Conservation (phyloP, 1,140 invertebrate species). For the Aphidius gifuensis region DNA sequence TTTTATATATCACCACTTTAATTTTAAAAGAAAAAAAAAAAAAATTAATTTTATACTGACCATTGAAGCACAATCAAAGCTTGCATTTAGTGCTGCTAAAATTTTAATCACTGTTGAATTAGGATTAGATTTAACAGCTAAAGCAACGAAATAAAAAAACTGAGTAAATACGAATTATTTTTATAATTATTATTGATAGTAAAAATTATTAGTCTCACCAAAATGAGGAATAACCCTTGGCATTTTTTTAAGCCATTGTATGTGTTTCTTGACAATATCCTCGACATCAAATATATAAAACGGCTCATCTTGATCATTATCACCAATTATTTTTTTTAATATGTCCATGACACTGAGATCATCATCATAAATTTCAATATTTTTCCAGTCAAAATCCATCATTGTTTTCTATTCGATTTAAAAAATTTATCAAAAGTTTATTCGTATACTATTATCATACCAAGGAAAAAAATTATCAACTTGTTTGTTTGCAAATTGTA, state of each 20-base stretch:
- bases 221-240: conserved; percentile 69
- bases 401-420: conserved; percentile 6
- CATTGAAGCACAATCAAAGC: conserved; percentile 78
- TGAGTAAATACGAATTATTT: no score
- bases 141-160: no score
- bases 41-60: conserved; percentile 44
- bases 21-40: not conserved
- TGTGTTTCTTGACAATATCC: conserved; percentile 62
- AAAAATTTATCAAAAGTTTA: no score
- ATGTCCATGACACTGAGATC: conserved; percentile 36
- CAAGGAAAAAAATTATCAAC: no score
- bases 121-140: conserved; percentile 76
- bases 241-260: conserved; percentile 62
- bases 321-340: conserved; percentile 39
- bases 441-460: no score
- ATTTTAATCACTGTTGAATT: conserved; percentile 62
- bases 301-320: conserved; percentile 58
- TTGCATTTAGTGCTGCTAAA: conserved; percentile 63
- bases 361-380: conserved; percentile 41
- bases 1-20: not conserved
- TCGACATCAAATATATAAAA: conserved; percentile 68
- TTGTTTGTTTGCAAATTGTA: no score
- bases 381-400: conserved; percentile 22
- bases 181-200: no score
- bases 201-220: conserved; percentile 30